Evolutionary conservation across 2,888 invertebrate genomes (phyloP), one percentile per base, ranked within the genome.

Genomic region (Eulithis prunata): DNA sequence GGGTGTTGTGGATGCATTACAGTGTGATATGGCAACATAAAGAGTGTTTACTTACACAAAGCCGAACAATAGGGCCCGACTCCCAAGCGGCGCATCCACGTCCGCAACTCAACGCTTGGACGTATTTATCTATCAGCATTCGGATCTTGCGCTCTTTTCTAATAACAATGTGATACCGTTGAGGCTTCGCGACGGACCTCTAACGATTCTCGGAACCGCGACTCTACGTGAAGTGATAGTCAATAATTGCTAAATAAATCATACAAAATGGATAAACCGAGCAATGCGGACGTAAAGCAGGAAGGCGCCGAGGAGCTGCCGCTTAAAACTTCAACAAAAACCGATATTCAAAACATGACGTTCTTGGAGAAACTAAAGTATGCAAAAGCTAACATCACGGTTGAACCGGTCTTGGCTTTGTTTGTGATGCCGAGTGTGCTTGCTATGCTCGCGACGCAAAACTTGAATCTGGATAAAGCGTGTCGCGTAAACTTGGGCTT

Each of bases 391-490:
- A 95, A 95, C 73, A 93, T 95, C 58, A 95, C 95, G 0, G 95
- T 96, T 14, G 96, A 96, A 82, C 96, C 96, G 0, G 94, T 95
- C 63, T 78, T 96, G 65, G 94, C 94, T 1, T 89, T 95, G 57
- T 95, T 95, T 79, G 94, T 95, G 53, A 94, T 95, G 91, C 95
- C 95, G 0, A 95, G 95, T 75, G 94, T 95, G 0, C 75, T 95
- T 13, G 96, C 96, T 0, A 95, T 95, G 76, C 81, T 97, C 71
- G 97, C 97, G 43, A 96, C 96, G 7, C 97, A 97, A 84, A 97
- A 97, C 87, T 88, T 97, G 51, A 97, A 97, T 85, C 91, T 97
- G 77, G 97, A 97, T 79, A 97, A 97, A 85, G 97, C 97, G 0
- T 97, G 97, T 77, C 90, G 96, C 51, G 97, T 97, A 0, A 97